Evolutionary conservation across 2,888 invertebrate species (phyloP).

Genomic region (Shargacucullia verbasci): DNA sequence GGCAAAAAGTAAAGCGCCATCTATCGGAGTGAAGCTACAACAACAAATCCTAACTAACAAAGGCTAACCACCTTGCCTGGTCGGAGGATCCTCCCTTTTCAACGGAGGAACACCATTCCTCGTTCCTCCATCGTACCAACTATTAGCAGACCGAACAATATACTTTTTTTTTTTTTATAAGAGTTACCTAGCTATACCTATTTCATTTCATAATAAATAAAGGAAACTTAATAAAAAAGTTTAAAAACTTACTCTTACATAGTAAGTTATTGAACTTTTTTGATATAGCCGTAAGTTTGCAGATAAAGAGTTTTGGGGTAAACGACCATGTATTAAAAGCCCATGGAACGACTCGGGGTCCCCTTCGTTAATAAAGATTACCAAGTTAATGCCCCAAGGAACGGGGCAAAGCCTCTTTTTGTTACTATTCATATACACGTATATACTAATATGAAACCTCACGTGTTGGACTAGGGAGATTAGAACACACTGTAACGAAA

Average conservation of each 20-base stretch:
- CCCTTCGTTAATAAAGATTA: conserved; percentile 70
- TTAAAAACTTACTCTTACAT: conserved; percentile 5
- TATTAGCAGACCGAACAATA: too few species aligned
- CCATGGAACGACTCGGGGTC: conserved; percentile 42
- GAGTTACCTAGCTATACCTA: too few species aligned
- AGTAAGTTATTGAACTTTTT: conserved; percentile 19
- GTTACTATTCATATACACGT: conserved; percentile 32
- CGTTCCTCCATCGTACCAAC: too few species aligned
- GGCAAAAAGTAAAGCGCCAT: too few species aligned
- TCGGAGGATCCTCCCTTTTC: too few species aligned
- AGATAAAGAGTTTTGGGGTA: conserved; percentile 43
- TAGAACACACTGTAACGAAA: conserved; percentile 13
- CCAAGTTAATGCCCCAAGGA: conserved; percentile 59
- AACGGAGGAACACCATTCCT: too few species aligned
- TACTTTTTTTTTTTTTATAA: too few species aligned
- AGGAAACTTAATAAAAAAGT: not conserved
- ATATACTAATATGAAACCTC: conserved; percentile 11
- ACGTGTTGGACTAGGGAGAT: conserved; percentile 24
- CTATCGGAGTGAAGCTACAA: too few species aligned
- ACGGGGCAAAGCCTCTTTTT: conserved; percentile 52
- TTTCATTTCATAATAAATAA: not conserved
- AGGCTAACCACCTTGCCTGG: too few species aligned
- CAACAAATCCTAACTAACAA: too few species aligned
- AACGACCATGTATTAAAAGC: conserved; percentile 46
- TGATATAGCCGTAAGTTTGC: conserved; percentile 6